phyloP scores from a whole-genome alignment of 2,888 invertebrate genomes.

The Acanthosoma haemorrhoidale region DNA sequence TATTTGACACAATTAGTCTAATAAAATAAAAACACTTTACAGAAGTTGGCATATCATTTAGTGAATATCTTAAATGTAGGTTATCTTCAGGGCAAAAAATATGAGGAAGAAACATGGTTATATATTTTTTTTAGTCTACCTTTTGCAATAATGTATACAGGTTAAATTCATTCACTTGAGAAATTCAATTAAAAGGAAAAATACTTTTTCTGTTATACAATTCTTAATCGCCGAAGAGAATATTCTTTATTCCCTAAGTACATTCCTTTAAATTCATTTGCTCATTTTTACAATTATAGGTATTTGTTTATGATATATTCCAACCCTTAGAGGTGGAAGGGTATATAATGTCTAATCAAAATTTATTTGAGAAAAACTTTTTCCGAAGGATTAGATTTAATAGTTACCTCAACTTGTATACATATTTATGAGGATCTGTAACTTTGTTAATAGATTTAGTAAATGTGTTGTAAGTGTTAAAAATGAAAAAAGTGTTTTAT shows the following conservation, averaged over 20 bases:
- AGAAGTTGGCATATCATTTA: no score
- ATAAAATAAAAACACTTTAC: no score
- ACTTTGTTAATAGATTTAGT: background rate
- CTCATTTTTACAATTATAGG: background rate
- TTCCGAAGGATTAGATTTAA: background rate
- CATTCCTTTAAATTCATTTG: constrained; percentile 1
- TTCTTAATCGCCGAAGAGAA: background rate
- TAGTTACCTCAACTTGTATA: background rate
- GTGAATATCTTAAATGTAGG: no score
- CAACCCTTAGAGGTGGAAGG: no score
- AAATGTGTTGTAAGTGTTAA: background rate
- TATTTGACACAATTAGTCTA: no score
- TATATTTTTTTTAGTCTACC: no score
- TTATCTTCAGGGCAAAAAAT: no score
- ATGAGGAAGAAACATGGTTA: no score
- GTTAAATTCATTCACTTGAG: no score
- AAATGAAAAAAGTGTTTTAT: background rate
- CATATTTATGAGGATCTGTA: background rate
- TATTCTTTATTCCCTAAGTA: background rate
- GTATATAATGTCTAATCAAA: background rate
- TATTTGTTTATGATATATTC: background rate
- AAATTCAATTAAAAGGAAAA: no score
- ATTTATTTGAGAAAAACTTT: background rate
- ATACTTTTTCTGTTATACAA: no score
- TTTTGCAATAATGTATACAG: no score